Conservation (phyloP, 53 echinoderm and acorn worm species). For the Echinarachnius parma region DNA sequence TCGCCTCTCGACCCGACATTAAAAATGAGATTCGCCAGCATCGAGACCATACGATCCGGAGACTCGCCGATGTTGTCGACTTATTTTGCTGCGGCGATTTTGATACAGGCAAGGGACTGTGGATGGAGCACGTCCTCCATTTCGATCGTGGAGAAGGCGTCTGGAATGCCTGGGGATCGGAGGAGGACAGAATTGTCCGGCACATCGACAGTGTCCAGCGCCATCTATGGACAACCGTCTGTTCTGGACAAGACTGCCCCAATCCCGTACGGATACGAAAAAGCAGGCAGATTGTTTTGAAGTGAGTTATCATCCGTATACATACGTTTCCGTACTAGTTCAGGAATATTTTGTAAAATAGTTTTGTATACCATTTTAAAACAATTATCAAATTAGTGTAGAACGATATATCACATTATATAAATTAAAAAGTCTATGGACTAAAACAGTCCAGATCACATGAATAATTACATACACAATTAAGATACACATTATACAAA, state of each 20-base stretch:
- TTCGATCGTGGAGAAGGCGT: background rate
- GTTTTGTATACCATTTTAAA: no score
- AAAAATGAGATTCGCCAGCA: background rate
- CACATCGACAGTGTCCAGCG: background rate
- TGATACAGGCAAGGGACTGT: background rate
- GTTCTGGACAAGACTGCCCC: background rate
- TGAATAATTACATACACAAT: no score
- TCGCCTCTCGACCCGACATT: background rate
- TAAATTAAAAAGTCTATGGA: background rate
- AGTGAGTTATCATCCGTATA: constrained; percentile 1
- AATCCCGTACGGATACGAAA: background rate
- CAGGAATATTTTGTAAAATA: no score
- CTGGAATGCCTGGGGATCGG: background rate
- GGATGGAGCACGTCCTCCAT: background rate
- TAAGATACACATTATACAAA: no score
- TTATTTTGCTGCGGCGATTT: background rate
- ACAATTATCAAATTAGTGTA: background rate
- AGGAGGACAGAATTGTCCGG: background rate
- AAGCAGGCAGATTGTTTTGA: background rate
- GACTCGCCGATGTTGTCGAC: background rate
- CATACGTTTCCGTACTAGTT: no score
- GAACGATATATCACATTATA: background rate
- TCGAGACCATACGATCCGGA: background rate
- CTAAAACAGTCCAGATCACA: background rate
- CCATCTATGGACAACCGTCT: background rate